Evolutionary conservation across 2,888 invertebrate species (phyloP), one percentile per base, ranked within the genome.

Genomic region (Zelleria hepariella): DNA sequence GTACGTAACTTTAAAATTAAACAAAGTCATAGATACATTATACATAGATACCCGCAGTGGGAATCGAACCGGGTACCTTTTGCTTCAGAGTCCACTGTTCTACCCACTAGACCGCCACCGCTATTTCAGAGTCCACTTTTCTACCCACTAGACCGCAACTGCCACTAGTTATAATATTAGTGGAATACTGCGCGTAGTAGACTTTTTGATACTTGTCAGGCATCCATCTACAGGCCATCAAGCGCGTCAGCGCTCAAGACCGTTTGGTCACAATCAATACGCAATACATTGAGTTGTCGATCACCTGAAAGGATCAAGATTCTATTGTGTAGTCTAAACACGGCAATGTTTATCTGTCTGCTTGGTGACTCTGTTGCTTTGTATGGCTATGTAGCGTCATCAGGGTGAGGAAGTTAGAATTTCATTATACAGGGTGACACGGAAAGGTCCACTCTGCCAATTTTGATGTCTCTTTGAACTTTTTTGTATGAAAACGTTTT

Each of bases 241-340:
- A 51, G 51, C 20, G 23, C 51, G 49, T 49, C 49, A 49, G 18
- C 49, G 49, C 49, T 49, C 49, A 49, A 21, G 49, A 49, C 21
- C 21, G 18, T 7, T 49, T 20, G 49, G 49, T 49, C 49, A 53
- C 53, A 53, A 53, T 53, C 53, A 53, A 53, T 53, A 53, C 51
- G 51, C 51, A 42, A 42, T 49, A 62, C 65, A 68, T 68, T 67
- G 66, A 66, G 63, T 65, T 65, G 68, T 66, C 67, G 61, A 60
- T 69, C 67, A 66, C 56, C 53, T 55, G 52, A 8, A 10, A 48
- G 58, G 58, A 65, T 65, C 65, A 62, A 64, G 66, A 66, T 66
- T 59, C 55, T 58, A 63, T 64, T 64, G 63, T 64, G 53, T 53
- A 53, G 53, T 53, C 25, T 49, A 42, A 42, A 1, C 32, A 15